Conservation (phyloP, 2,113 vertebrate genomes). For the Melierax canorus region DNA sequence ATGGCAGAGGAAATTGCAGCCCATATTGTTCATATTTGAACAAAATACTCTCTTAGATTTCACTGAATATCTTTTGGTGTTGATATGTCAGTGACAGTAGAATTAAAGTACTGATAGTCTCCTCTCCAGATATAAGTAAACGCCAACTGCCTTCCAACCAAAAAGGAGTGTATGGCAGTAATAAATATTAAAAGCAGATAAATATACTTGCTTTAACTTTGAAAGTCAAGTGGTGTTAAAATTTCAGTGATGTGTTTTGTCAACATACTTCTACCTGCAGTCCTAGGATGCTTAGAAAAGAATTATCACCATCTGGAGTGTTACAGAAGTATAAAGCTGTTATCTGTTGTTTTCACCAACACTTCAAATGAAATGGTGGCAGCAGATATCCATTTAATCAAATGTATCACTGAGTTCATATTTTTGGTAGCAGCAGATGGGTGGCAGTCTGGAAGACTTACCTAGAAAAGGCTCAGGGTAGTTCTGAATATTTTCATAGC, state of each 20-base stretch:
- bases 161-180: not conserved
- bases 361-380: constrained; percentile 7
- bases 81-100: not conserved
- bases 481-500: not conserved
- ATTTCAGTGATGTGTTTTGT: constrained; percentile 30
- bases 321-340: constrained; percentile 20
- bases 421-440: constrained; percentile 53
- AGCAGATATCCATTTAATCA: constrained; percentile 32
- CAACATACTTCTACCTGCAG: constrained; percentile 25
- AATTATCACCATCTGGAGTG: constrained; percentile 27
- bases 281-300: not conserved
- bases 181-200: not conserved
- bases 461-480: not conserved
- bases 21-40: not conserved
- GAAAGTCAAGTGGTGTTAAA: not conserved
- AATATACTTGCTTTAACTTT: not conserved
- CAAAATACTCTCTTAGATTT: not conserved
- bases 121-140: not conserved
- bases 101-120: not conserved
- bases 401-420: not conserved
- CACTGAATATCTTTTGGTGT: not conserved
- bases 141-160: not conserved
- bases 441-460: constrained; percentile 37
- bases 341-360: constrained; percentile 18
- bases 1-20: not conserved